Base-by-base conservation (phyloP, 2,888 invertebrate species). In the Cyclophora albipunctata region DNA sequence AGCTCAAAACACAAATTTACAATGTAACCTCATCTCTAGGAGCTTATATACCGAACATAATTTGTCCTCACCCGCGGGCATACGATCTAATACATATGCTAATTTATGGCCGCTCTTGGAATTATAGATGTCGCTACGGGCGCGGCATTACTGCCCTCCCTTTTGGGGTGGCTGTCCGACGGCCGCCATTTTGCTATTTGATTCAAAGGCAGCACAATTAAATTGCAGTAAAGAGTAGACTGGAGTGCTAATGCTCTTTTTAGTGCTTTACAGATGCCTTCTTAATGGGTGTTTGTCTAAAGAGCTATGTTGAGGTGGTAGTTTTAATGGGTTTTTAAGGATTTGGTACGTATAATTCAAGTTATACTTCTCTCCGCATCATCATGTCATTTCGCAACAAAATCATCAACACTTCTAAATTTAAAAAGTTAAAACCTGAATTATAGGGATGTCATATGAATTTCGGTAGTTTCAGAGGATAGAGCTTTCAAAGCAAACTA, bases 71-170 rank as follows among this genome's bases (percentile, higher is more conserved):
- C 66, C 57, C 53, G 62, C 67, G 68, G 66, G 64, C 64, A 66
- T 66, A 69, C 74, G 79, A 79, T 83, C 81, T 84, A 87, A 86
- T 86, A 84, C 84, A 78, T 85, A 86, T 86, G 86, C 84, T 84
- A 87, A 88, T 87, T 85, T 82, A 82, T 78, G 82, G 79, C 79
- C 75, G 81, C 81, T 75, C 75, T 63, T 63, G 77, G 84, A 84
- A 85, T 86, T 84, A 85, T 87, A 84, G 84, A 86, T 83, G 85
- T 85, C 82, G 77, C 84, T 69, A 71, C 59, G 70, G 72, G 79
- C 75, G 77, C 75, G 74, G 77, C 81, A 81, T 84, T 81, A 80
- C 80, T 20, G 73, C 69, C 72, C 41, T 46, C 41, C 45, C 52
- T 34, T 34, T 7, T 34, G 44, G 51, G 73, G 69, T 63, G 5